Evolutionary conservation across 2,888 invertebrate genomes (phyloP).

Genomic region (Ophion ellenae): DNA sequence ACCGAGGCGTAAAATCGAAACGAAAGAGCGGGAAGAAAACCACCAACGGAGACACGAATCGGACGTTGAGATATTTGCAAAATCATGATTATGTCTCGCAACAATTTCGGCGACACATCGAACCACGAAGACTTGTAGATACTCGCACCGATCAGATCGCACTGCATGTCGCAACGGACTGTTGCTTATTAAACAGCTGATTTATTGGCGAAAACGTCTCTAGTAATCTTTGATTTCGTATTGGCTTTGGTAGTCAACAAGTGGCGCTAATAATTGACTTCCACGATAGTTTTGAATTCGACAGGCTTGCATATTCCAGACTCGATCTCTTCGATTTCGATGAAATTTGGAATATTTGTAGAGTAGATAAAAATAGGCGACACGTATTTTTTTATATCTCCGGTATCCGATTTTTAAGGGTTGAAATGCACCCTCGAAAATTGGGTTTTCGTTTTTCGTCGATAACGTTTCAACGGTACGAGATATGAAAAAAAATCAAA

Average conservation of each 20-base stretch:
- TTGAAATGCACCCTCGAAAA: too few relatives aligned
- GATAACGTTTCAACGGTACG: too few relatives aligned
- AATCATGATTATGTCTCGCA: conserved; percentile 42
- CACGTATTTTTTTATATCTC: too few relatives aligned
- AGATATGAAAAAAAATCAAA: too few relatives aligned
- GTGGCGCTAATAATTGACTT: background rate
- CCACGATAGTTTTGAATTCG: background rate
- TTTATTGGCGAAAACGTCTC: background rate
- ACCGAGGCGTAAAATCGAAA: conserved; percentile 52
- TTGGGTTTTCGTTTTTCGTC: too few relatives aligned
- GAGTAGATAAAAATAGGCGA: too few relatives aligned
- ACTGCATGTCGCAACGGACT: background rate
- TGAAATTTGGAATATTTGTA: too few relatives aligned
- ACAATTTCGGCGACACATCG: conserved; percentile 37
- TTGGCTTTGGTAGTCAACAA: background rate
- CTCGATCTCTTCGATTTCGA: background rate
- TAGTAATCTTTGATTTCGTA: background rate
- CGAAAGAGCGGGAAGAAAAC: conserved; percentile 54
- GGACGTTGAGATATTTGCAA: conserved; percentile 53
- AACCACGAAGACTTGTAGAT: conserved; percentile 49
- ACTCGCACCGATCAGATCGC: conserved; percentile 8
- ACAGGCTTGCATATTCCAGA: background rate
- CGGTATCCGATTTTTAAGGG: too few relatives aligned
- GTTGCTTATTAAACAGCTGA: background rate
- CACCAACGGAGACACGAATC: conserved; percentile 43